Conservation (phyloP, 2,113 vertebrate species). For the Noctilio leporinus region DNA sequence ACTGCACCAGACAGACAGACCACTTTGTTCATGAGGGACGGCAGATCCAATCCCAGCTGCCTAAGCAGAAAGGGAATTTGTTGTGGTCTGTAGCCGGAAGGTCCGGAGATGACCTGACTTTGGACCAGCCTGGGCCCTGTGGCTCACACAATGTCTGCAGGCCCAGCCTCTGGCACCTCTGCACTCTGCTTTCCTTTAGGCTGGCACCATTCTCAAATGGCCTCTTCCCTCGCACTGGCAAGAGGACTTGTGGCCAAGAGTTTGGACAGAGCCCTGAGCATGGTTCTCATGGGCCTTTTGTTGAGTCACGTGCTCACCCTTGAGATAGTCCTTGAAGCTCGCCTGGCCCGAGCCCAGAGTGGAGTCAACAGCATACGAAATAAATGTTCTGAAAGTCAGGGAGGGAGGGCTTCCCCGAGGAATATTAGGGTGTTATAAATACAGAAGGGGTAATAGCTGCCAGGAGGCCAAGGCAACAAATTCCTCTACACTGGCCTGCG, state of each 20-base stretch:
- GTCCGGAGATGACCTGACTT: neutral
- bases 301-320: constrained; percentile 22
- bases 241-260: neutral
- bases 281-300: neutral
- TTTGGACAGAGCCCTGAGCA: neutral
- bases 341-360: neutral
- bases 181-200: neutral
- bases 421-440: constrained; percentile 54
- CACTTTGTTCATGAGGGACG: neutral
- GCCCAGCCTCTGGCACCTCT: neutral
- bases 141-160: neutral
- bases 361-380: neutral
- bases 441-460: neutral
- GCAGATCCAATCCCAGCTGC: neutral
- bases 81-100: neutral
- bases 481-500: neutral
- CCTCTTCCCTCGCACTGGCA: neutral
- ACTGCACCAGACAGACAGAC: neutral
- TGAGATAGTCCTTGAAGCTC: constrained; percentile 32
- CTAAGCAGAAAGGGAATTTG: neutral
- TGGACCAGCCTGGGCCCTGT: neutral
- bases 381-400: constrained; percentile 9
- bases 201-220: neutral
- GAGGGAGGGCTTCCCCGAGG: constrained; percentile 26
- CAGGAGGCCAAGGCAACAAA: neutral